Conservation (phyloP, 2,888 invertebrate genomes). For the Linyphia triangularis region DNA sequence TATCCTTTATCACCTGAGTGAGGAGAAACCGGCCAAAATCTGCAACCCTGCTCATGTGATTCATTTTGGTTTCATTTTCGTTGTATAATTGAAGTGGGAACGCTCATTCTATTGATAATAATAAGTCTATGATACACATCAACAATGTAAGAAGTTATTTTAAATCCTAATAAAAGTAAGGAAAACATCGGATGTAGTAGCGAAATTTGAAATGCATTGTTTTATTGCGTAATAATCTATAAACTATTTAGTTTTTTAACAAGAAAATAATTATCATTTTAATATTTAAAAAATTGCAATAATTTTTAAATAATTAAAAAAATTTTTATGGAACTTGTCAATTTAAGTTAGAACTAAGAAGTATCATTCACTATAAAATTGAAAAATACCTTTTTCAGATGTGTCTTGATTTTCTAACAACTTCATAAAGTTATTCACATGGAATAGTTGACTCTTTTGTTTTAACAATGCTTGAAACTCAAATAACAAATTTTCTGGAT, state of each 20-base stretch:
- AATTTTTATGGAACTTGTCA: neutral
- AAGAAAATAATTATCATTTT: neutral
- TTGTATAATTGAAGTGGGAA: no score
- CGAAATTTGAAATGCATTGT: no score
- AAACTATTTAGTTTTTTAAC: no score
- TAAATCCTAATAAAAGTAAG: no score
- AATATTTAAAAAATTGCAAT: neutral
- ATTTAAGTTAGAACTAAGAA: neutral
- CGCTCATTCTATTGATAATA: no score
- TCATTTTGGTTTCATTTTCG: no score
- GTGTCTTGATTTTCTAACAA: constrained; percentile 18
- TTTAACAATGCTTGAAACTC: constrained; percentile 13
- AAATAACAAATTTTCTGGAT: constrained; percentile 2
- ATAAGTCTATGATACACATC: no score
- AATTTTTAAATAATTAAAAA: neutral
- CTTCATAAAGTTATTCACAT: constrained; percentile 31
- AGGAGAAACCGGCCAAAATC: neutral
- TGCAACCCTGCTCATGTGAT: neutral
- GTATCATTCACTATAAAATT: neutral
- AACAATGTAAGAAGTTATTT: no score
- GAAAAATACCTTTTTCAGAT: constrained; percentile 24
- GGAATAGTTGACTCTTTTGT: constrained; percentile 22
- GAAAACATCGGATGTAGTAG: no score
- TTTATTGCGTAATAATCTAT: no score
- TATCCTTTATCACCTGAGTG: no score